Percentiles rank a stretch among this genome's conserved stretches.
Conservation (phyloP, 2,888 invertebrate species). For the Polia nebulosa region DNA sequence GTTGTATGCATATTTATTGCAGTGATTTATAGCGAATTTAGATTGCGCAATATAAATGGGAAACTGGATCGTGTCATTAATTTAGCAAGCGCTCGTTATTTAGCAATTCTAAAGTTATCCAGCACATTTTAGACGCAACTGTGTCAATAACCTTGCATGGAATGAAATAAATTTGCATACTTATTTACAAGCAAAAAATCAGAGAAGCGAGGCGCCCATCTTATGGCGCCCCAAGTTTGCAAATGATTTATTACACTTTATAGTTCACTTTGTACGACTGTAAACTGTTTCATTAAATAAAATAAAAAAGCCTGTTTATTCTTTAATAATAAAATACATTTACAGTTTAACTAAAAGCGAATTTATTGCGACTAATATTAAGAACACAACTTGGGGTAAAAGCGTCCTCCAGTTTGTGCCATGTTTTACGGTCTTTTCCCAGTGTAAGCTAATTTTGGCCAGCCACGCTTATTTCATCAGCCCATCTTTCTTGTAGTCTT, state of each 20-base stretch:
- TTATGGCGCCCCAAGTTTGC: slow-evolving; percentile 70
- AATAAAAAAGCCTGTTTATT: too few relatives aligned
- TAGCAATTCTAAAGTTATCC: slow-evolving; percentile 81
- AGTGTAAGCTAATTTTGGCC: too few relatives aligned
- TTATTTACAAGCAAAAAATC: slow-evolving; percentile 79
- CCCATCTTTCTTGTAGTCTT: too few relatives aligned
- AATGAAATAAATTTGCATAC: slow-evolving; percentile 85
- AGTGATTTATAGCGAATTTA: slow-evolving; percentile 75
- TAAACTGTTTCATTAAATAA: slow-evolving; percentile 39
- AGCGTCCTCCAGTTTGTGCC: too few relatives aligned
- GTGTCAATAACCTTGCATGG: slow-evolving; percentile 88
- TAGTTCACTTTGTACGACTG: slow-evolving; percentile 26
- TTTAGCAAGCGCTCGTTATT: slow-evolving; percentile 81
- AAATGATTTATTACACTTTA: slow-evolving; percentile 71
- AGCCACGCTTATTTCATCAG: too few relatives aligned
- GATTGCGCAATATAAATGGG: slow-evolving; percentile 74
- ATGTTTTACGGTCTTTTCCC: too few relatives aligned
- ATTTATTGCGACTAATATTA: too few relatives aligned
- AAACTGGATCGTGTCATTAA: slow-evolving; percentile 82
- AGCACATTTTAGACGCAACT: slow-evolving; percentile 81
- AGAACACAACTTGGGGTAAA: too few relatives aligned
- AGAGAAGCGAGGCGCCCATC: slow-evolving; percentile 60
- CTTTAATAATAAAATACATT: too few relatives aligned
- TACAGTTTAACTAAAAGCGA: too few relatives aligned
- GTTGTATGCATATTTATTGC: slow-evolving; percentile 61